These are phyloP conservation scores for Dysidea cf. avara DNA, from an alignment of 37 sponge, comb jelly and placozoan species.

Conservation along the genomic window DNA sequence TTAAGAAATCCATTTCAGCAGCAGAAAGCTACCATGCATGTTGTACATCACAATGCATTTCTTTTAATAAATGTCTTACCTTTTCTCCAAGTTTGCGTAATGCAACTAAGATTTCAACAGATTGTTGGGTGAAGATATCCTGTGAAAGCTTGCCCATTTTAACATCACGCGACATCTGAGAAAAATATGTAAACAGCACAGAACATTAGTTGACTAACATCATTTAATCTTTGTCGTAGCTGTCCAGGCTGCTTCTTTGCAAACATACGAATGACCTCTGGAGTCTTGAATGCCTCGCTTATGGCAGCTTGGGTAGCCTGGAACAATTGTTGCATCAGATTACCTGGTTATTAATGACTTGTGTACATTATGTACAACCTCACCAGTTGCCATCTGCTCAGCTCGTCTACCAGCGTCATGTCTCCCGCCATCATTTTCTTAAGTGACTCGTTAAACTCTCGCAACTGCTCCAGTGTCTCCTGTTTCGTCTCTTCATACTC, in stretches of 20 bases:
- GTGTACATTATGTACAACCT: not conserved
- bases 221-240: constrained; percentile 80
- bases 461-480: constrained; percentile 94
- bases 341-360: not conserved
- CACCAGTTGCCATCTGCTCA: constrained; percentile 87
- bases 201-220: constrained; percentile 30
- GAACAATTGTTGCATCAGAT: not conserved
- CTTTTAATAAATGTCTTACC: constrained; percentile 31
- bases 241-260: constrained; percentile 97
- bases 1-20: constrained; percentile 77
- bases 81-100: constrained; percentile 89
- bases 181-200: not conserved
- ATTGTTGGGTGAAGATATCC: constrained; percentile 74
- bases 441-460: constrained; percentile 91
- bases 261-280: constrained; percentile 96
- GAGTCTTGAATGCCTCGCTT: constrained; percentile 98
- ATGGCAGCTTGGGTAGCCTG: constrained; percentile 98
- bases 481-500: constrained; percentile 92
- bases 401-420: constrained; percentile 86
- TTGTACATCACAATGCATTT: not conserved
- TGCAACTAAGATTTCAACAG: constrained; percentile 87
- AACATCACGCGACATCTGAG: constrained; percentile 84
- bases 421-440: constrained; percentile 80
- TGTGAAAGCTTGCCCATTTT: constrained; percentile 85
- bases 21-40: constrained; percentile 59